These are phyloP conservation scores for Ivindomyrus marchei DNA, from an alignment of 2,113 vertebrate genomes.

Conservation along the genomic window DNA sequence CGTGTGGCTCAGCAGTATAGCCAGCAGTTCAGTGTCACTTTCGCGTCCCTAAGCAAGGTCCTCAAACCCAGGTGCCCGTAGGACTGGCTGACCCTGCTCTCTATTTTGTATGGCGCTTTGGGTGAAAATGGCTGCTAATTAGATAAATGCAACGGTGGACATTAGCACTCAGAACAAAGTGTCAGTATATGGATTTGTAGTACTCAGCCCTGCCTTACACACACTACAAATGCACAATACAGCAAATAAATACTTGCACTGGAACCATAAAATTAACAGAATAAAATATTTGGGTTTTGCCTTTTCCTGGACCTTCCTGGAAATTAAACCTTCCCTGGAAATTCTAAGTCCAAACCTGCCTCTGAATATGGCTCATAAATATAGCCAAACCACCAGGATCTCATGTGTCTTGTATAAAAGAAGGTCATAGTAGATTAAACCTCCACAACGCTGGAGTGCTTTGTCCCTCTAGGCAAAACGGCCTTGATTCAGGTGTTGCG, in stretches of 20 bases:
- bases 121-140: background rate
- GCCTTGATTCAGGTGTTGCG: background rate
- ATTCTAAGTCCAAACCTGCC: background rate
- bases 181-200: background rate
- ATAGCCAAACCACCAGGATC: background rate
- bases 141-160: background rate
- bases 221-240: background rate
- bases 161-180: background rate
- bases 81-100: background rate
- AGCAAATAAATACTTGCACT: background rate
- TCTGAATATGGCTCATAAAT: background rate
- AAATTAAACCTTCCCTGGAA: background rate
- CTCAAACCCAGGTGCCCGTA: background rate
- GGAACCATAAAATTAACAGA: background rate
- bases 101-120: background rate
- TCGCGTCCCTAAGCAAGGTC: background rate
- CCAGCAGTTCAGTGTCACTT: background rate
- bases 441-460: background rate
- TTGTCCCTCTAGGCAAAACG: background rate
- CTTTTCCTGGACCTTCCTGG: background rate
- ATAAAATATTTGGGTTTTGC: background rate
- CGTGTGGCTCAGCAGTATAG: background rate
- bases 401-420: background rate
- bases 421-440: background rate
- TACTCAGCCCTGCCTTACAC: background rate